phyloP scores from a whole-genome alignment of 2,888 invertebrate species.

The Trichogramma dendrolimi region DNA sequence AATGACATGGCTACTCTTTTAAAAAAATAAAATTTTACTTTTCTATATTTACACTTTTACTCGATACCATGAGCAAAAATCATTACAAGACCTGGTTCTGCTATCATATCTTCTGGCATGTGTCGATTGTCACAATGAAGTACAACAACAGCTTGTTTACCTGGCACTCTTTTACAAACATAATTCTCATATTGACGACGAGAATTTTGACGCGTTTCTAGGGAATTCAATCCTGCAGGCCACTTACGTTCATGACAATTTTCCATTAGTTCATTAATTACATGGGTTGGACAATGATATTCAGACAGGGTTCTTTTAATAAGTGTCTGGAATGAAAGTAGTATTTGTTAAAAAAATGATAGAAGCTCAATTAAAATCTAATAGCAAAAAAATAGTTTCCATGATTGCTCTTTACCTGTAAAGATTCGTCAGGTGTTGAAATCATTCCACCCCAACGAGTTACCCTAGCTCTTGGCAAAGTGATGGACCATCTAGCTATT shows the following conservation, averaged over 20 bases:
- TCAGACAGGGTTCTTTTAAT: conserved; percentile 89
- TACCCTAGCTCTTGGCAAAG: conserved; percentile 78
- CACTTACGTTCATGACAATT: conserved; percentile 94
- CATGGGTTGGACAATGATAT: conserved; percentile 89
- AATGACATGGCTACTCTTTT: conserved; percentile 4
- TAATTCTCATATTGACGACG: conserved; percentile 91
- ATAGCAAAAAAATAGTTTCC: not conserved
- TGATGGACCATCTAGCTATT: conserved; percentile 82
- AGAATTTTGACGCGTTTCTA: conserved; percentile 92
- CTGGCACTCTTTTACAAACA: conserved; percentile 89
- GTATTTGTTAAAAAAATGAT: not conserved
- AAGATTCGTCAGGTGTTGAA: conserved; percentile 90
- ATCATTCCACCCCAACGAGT: conserved; percentile 99
- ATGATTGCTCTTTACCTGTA: conserved; percentile 63
- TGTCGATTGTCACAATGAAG: conserved; percentile 92
- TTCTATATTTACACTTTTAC: conserved; percentile 44
- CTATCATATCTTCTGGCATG: conserved; percentile 93
- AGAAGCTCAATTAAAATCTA: not conserved
- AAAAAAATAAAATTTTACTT: conserved; percentile 34
- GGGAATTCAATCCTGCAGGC: conserved; percentile 87
- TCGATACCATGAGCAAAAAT: conserved; percentile 97
- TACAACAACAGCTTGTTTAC: conserved; percentile 92
- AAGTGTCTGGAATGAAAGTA: conserved; percentile 66
- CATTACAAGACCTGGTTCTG: conserved; percentile 95
- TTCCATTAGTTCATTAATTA: conserved; percentile 92